phyloP scores from a whole-genome alignment of 2,888 invertebrate species.

The Daptonema setosum region DNA sequence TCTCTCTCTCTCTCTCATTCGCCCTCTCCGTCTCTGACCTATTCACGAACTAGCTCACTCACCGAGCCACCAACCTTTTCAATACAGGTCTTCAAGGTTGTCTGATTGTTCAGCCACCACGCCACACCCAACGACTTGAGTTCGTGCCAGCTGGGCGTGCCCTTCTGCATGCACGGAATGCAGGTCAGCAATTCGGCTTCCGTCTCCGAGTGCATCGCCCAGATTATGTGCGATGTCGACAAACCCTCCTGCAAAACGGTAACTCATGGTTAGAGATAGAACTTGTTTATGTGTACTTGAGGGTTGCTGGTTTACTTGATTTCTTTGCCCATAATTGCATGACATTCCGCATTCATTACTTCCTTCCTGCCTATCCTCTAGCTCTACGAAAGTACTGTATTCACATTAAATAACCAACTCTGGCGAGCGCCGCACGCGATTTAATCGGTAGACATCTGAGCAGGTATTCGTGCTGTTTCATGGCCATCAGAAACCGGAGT shows the following conservation, averaged over 20 bases:
- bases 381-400: no score
- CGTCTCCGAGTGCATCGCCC: slow-evolving; percentile 97
- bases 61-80: slow-evolving; percentile 42
- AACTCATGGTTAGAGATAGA: no score
- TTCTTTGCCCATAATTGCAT: no score
- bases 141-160: slow-evolving; percentile 54
- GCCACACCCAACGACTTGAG: slow-evolving; percentile 74
- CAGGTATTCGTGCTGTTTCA: slow-evolving; percentile 90
- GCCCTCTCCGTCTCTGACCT: no score
- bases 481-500: slow-evolving; percentile 72
- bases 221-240: slow-evolving; percentile 57
- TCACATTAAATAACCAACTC: no score
- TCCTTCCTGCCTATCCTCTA: no score
- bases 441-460: slow-evolving; percentile 71
- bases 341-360: no score
- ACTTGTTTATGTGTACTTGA: no score
- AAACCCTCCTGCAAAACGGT: slow-evolving; percentile 35
- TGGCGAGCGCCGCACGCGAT: slow-evolving; percentile 45
- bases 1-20: no score
- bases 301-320: no score
- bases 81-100: slow-evolving; percentile 55
- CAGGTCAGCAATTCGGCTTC: slow-evolving; percentile 76
- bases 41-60: no score
- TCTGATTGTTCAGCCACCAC: slow-evolving; percentile 58
- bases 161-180: slow-evolving; percentile 39